Conservation (phyloP, 2,113 vertebrate species). For the Triplophysa dalaica region DNA sequence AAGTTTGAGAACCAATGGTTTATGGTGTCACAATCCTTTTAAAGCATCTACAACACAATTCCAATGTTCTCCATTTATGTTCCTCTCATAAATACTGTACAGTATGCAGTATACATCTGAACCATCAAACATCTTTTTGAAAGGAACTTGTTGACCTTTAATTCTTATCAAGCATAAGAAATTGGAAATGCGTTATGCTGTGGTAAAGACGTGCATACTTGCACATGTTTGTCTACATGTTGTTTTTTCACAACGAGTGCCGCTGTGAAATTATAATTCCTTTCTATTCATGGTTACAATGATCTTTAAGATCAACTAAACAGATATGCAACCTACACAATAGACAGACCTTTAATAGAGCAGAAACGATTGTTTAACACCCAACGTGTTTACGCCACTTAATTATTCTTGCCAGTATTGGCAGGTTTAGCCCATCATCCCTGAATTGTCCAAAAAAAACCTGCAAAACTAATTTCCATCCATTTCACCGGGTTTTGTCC, state of each 20-base stretch:
- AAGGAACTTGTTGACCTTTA: no score
- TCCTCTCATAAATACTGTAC: no score
- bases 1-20: no score
- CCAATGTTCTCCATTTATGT: no score
- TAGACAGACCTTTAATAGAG: constrained; percentile 28
- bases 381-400: constrained; percentile 20
- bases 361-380: constrained; percentile 21
- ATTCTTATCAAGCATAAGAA: no score
- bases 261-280: constrained; percentile 1
- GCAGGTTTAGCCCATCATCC: constrained; percentile 48
- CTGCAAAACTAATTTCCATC: constrained; percentile 54
- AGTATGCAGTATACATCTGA: no score
- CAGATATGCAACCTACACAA: constrained; percentile 34
- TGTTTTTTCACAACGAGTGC: no score
- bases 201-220: background rate
- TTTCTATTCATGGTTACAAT: constrained; percentile 25
- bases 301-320: constrained; percentile 11
- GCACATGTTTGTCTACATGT: background rate
- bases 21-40: no score
- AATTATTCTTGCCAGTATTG: background rate
- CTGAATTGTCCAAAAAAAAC: constrained; percentile 57
- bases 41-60: no score
- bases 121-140: no score
- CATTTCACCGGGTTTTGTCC: constrained; percentile 67
- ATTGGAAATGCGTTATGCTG: background rate